Conservation (phyloP, 2,113 vertebrate species). For the Oophaga pumilio region DNA sequence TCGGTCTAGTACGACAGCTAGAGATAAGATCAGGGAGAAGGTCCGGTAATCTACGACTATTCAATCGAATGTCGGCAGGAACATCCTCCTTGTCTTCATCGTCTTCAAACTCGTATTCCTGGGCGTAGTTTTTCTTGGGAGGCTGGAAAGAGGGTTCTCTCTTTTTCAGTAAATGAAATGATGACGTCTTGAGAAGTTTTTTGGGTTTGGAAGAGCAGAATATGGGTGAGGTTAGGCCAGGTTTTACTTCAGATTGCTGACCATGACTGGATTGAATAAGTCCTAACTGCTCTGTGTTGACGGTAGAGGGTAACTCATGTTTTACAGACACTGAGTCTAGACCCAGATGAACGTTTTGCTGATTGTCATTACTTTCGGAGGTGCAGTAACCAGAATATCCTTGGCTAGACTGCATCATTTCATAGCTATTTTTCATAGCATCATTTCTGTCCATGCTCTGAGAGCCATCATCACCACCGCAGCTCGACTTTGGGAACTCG, state of each 20-base stretch:
- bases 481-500: constrained; percentile 83
- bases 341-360: constrained; percentile 75
- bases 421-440: constrained; percentile 68
- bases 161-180: constrained; percentile 88
- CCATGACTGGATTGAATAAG: constrained; percentile 84
- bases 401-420: constrained; percentile 78
- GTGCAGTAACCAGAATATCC: constrained; percentile 77
- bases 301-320: constrained; percentile 88
- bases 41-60: constrained; percentile 86
- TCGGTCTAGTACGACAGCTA: constrained; percentile 79
- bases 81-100: constrained; percentile 90
- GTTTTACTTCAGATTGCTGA: constrained; percentile 64
- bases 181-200: constrained; percentile 90
- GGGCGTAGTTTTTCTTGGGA: constrained; percentile 89
- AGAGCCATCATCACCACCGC: constrained; percentile 71
- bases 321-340: constrained; percentile 83
- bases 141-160: constrained; percentile 84
- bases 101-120: constrained; percentile 93
- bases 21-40: constrained; percentile 89
- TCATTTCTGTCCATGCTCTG: constrained; percentile 67
- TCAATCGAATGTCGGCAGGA: constrained; percentile 89
- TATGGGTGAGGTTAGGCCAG: constrained; percentile 82
- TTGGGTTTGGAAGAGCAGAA: constrained; percentile 94
- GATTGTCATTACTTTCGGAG: constrained; percentile 68
- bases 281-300: constrained; percentile 89